A percentile compares a stretch with the other conserved stretches of the same genome.
Evolutionary conservation across 2,113 vertebrate species (phyloP).

Genomic region (Sterrhoptilus dennistouni): DNA sequence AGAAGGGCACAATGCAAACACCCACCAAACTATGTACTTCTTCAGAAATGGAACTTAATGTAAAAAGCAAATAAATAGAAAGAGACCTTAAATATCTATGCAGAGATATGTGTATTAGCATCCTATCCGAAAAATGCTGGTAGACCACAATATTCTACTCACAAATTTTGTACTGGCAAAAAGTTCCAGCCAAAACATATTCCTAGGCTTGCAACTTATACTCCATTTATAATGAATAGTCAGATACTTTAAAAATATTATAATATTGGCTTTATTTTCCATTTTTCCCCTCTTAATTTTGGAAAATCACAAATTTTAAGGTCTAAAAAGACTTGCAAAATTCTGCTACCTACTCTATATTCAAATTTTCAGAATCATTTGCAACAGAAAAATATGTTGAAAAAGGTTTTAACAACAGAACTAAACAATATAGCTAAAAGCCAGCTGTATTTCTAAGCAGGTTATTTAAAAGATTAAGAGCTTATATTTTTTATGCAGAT

Average conservation of each 20-base stretch:
- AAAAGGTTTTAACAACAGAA: neutral
- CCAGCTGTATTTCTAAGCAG: neutral
- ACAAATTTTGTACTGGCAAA: neutral
- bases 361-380: neutral
- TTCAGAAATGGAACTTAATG: slow-evolving; percentile 70
- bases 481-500: neutral
- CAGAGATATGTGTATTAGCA: neutral
- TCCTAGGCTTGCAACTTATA: neutral
- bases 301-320: neutral
- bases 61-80: slow-evolving; percentile 64
- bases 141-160: neutral
- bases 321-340: neutral
- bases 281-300: neutral
- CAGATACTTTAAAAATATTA: neutral
- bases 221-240: accelerated
- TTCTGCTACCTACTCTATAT: neutral
- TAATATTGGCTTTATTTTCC: neutral
- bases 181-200: neutral
- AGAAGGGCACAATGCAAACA: slow-evolving; percentile 19
- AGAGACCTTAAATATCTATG: neutral
- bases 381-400: neutral
- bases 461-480: neutral
- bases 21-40: slow-evolving; percentile 46
- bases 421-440: neutral
- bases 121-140: neutral